phyloP scores from a whole-genome alignment of 2,797 vertebrate genomes.

The Sebastes miniatus region DNA sequence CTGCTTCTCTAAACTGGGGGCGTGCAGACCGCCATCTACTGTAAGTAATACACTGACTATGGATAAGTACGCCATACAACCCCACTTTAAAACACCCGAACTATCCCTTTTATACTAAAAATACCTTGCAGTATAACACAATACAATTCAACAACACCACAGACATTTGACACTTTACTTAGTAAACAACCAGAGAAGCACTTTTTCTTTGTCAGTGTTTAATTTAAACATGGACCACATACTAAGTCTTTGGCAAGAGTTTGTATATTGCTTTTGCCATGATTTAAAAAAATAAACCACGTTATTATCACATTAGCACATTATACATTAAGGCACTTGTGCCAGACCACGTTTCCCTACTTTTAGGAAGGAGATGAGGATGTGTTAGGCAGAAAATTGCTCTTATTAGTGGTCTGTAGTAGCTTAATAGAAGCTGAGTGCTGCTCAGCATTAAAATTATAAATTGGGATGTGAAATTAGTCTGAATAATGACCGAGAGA shows the following conservation, averaged over 20 bases:
- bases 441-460: neutral
- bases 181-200: neutral
- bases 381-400: neutral
- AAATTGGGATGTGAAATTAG: neutral
- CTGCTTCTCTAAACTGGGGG: no score
- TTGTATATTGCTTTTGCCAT: neutral
- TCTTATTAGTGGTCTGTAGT: neutral
- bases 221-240: neutral
- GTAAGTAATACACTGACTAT: no score
- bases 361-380: neutral
- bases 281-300: neutral
- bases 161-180: neutral
- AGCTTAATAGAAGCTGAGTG: neutral
- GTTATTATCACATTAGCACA: neutral
- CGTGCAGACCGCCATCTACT: accelerated
- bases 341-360: neutral
- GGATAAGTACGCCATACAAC: no score
- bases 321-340: neutral
- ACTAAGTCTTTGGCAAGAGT: neutral
- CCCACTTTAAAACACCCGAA: no score
- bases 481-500: neutral
- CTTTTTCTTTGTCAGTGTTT: neutral
- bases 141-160: neutral
- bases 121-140: neutral
- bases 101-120: neutral